Base-by-base conservation (phyloP, 92 coral and sea anemone species). In the Zoanthus sansibaricus region DNA sequence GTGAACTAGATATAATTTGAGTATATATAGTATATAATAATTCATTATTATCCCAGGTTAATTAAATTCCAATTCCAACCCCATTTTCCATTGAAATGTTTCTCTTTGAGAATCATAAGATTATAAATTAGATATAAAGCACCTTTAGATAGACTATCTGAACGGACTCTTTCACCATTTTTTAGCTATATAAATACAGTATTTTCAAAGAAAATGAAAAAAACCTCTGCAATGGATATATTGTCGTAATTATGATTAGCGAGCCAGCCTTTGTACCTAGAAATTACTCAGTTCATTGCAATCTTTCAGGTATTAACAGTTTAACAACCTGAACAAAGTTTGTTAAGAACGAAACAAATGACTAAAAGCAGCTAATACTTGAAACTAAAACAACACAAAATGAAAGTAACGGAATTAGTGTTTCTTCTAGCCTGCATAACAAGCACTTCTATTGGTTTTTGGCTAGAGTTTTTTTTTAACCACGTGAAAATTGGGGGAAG, bases 281-380 rank as follows among this genome's bases (percentile, higher is more conserved):
- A 18, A 75, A 61, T 48, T 75, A 75, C 31, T 61, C 59, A 75
- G 44, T 75, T n/a, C 18, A 75, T 49, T 75, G 79, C 79, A 48
- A 49, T 7, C 33, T 66, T n/a, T 7, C 18, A 66, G 33, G 8
- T 4, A 12, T 9, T n/a, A 18, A 32, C 6, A 18, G 3, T 66
- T 66, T 66, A 66, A 66, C 9, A 0, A 33, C 18, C 20, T 20
- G 14, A 25, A 20, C 9, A 7, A 18, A n/a, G 7, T 11, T 62
- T 62, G 7, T 21, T 18, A 10, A n/a, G 71, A 15, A 18, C 14
- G n/a, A 14, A 5, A 58, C n/a, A 18, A 37, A 37, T 37, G 42
- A 37, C 42, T 37, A 37, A 37, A 25, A 37, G 42, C 42, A 37
- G 42, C 2, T 2, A 37, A 37, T 2, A 37, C 42, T 37, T 37